These are phyloP conservation scores for Sciurus niger DNA, from an alignment of 2,113 vertebrate species.

Conservation along the genomic window DNA sequence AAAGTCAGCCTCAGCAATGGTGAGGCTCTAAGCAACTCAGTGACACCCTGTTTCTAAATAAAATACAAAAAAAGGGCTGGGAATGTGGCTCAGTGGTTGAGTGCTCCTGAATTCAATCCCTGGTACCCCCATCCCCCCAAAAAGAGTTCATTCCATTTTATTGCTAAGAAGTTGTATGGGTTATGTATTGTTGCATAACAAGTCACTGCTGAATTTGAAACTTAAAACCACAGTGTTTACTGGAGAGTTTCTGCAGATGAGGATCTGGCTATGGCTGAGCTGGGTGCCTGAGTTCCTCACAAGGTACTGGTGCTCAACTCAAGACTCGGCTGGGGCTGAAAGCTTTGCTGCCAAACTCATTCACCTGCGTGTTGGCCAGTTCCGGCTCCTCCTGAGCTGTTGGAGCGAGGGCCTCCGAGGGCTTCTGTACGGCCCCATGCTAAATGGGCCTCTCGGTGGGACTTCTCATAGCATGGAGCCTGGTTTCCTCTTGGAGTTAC, in stretches of 20 bases:
- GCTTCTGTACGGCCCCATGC: neutral
- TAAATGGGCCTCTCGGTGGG: neutral
- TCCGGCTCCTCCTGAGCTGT: neutral
- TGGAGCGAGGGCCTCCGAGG: no score
- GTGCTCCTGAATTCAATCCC: no score
- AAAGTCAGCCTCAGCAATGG: no score
- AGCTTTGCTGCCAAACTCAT: neutral
- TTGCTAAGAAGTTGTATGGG: neutral
- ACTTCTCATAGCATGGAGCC: fast-evolving
- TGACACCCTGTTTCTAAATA: no score
- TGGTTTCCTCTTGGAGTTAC: neutral
- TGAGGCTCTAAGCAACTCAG: no score
- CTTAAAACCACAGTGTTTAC: no score
- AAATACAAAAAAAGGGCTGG: no score
- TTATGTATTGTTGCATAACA: no score
- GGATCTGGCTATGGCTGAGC: no score
- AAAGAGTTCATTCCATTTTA: neutral
- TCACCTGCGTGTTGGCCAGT: neutral
- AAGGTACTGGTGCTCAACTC: neutral
- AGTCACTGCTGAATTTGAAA: neutral
- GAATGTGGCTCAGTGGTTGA: no score
- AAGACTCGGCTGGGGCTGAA: neutral
- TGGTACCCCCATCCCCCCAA: no score
- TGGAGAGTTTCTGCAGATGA: no score
- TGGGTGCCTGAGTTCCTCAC: neutral